phyloP scores from a whole-genome alignment of 2,113 vertebrate species.

The Sula dactylatra region DNA sequence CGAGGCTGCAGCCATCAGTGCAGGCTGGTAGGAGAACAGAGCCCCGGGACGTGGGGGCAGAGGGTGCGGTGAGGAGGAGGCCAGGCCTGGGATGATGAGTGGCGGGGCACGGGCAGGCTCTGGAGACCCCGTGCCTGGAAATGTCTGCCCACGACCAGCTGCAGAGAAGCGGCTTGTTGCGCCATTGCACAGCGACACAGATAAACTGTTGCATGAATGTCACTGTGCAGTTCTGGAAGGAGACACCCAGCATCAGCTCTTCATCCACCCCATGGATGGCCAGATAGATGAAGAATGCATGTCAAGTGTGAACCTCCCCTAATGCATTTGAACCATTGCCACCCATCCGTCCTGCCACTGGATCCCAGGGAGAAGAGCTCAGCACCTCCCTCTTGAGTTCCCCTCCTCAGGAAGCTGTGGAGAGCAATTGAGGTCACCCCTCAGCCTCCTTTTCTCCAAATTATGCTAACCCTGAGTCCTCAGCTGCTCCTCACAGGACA shows the following conservation, averaged over 20 bases:
- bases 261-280: not conserved
- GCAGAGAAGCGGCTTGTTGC: not conserved
- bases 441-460: not conserved
- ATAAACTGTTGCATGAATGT: not conserved
- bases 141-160: not conserved
- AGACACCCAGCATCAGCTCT: not conserved
- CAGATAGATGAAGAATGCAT: too few species aligned
- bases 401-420: not conserved
- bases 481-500: too few species aligned
- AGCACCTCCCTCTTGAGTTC: not conserved
- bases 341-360: accelerated
- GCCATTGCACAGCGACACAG: accelerated
- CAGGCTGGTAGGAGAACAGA: not conserved
- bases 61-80: not conserved
- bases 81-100: not conserved
- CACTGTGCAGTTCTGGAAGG: accelerated
- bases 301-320: not conserved
- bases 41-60: accelerated
- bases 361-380: not conserved
- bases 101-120: accelerated
- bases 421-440: not conserved
- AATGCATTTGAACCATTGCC: not conserved
- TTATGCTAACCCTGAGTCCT: too few species aligned
- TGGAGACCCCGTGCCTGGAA: not conserved
- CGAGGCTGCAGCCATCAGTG: accelerated